phyloP scores from a whole-genome alignment of 2,113 vertebrate species.

The Dicerorhinus sumatrensis region DNA sequence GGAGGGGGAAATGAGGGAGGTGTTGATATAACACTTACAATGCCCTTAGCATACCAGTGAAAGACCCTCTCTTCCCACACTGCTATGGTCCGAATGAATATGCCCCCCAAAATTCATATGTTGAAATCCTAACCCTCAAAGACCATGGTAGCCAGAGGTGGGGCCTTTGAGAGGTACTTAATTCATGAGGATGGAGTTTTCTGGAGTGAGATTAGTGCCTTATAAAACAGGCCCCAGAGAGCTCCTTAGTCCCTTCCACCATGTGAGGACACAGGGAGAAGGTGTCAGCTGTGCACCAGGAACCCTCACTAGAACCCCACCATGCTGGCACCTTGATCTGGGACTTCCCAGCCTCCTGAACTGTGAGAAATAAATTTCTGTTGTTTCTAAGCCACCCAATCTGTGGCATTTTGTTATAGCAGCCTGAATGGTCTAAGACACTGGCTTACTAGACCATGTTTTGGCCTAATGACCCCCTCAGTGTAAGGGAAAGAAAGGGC shows the following conservation, averaged over 20 bases:
- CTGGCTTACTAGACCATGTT: background rate
- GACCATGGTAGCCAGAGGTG: background rate
- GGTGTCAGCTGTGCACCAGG: background rate
- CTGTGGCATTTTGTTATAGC: background rate
- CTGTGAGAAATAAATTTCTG: background rate
- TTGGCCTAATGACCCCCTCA: too few relatives aligned
- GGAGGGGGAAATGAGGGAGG: background rate
- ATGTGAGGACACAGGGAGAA: background rate
- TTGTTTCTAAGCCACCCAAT: too few relatives aligned
- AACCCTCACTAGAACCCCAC: background rate
- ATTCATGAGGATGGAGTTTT: background rate
- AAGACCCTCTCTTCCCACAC: background rate
- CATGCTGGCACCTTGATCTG: too few relatives aligned
- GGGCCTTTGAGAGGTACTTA: background rate
- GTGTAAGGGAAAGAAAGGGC: background rate
- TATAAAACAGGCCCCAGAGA: background rate
- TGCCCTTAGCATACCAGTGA: too few relatives aligned
- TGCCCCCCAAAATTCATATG: background rate
- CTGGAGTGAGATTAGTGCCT: too few relatives aligned
- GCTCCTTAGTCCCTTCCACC: background rate
- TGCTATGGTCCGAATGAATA: background rate
- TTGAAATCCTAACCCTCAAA: background rate
- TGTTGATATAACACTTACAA: fast-evolving
- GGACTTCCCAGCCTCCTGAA: background rate
- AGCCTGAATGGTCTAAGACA: background rate